Evolutionary conservation across 2,888 invertebrate genomes (phyloP), one percentile per base, ranked within the genome.

Genomic region (Cryptocephalus primarius): DNA sequence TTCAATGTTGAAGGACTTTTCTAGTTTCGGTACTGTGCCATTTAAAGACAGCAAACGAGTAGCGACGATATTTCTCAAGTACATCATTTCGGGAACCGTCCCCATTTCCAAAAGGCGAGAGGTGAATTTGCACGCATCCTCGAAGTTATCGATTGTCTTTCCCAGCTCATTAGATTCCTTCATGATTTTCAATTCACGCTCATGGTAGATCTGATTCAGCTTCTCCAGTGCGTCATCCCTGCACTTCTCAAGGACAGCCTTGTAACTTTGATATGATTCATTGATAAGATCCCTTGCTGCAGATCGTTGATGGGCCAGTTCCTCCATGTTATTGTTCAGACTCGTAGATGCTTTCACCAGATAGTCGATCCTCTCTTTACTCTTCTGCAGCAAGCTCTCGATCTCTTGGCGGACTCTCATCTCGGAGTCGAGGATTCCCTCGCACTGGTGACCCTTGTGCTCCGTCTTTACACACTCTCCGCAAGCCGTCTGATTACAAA

Each of bases 111-210:
- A 72, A 41, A 93, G 77, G 56, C 88, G 80, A 11, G 83, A 78
- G 0, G 91, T 84, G 65, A 91, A 94, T 60, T 84, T 83, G 63
- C 87, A 87, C 9, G 91, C 91, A 63, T 88, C 87, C 61, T 90
- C 88, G 51, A 93, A 83, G 60, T 86, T 83, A 52, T 85, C 86
- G 52, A 87, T 83, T 4, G 85, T 85, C 64, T 88, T 89, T 59
- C 88, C 90, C 46, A 92, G 80, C 40, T 63, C 60, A 63, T 88
- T 85, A 63, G 85, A 82, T 51, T 86, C 75, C 64, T 92, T 91
- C 91, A 93, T 93, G 33, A 93, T 84, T 67, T 86, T 84, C 36
- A 93, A 75, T 69, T 92, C 92, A 50, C 90, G 80, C 61, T 86
- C 83, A 49, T 85, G 85, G 67, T 94, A 92, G 52, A 88, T 68